Evolutionary conservation across 2,797 vertebrate genomes (phyloP).

Genomic region (Fundulus diaphanus): DNA sequence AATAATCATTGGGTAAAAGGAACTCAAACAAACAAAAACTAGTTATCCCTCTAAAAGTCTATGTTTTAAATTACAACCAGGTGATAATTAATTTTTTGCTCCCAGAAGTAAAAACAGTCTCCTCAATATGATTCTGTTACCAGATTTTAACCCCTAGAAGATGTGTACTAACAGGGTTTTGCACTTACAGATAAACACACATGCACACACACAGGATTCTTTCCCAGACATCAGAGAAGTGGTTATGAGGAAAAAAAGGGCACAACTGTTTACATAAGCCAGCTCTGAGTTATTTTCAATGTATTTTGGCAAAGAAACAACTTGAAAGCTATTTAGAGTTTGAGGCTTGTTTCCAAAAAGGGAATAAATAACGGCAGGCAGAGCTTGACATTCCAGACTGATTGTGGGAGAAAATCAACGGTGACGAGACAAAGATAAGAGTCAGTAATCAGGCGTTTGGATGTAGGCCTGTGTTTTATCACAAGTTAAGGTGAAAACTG

Average conservation of each 20-base stretch:
- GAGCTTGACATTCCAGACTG: conserved; percentile 29
- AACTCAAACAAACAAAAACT: not conserved
- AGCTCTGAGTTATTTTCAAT: conserved; percentile 77
- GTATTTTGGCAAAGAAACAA: conserved; percentile 60
- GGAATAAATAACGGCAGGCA: conserved; percentile 63
- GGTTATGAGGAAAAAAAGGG: conserved; percentile 53
- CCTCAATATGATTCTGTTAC: not conserved
- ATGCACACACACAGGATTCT: conserved; percentile 30
- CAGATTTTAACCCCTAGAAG: not conserved
- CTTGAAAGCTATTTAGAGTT: conserved; percentile 57
- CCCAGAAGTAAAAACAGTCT: not conserved
- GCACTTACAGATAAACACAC: conserved; percentile 14
- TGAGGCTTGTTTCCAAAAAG: conserved; percentile 48
- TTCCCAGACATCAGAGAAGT: conserved; percentile 71
- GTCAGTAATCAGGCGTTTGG: conserved; percentile 13
- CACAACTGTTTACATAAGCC: conserved; percentile 75
- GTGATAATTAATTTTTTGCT: no score
- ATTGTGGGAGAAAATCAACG: conserved; percentile 47
- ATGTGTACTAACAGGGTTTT: not conserved
- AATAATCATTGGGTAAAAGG: not conserved
- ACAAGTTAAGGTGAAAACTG: not conserved
- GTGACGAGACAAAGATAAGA: conserved; percentile 17
- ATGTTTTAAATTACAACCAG: no score
- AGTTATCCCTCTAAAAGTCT: not conserved
- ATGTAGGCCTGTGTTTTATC: conserved; percentile 4